Conservation (phyloP, 2,797 vertebrate species). For the Halcyon badia region DNA sequence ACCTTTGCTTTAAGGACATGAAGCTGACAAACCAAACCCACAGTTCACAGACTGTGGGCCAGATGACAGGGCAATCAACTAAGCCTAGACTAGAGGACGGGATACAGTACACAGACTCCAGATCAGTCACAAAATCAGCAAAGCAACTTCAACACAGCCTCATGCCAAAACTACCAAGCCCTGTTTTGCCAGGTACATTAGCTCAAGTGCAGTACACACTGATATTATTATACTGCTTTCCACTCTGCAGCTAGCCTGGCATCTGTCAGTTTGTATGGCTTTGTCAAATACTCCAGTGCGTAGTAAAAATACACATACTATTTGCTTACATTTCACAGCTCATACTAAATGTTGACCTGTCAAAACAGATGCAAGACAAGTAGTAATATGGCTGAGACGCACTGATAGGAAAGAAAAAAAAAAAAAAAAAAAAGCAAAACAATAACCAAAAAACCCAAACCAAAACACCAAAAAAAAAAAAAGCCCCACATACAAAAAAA, state of each 20-base stretch:
- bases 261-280: not conserved
- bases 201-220: not conserved
- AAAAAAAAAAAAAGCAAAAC: no score
- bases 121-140: not conserved
- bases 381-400: not conserved
- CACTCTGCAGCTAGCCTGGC: not conserved
- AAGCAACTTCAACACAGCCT: not conserved
- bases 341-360: not conserved
- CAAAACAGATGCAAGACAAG: not conserved
- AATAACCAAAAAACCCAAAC: no score
- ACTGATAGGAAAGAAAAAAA: not conserved
- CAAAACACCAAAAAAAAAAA: no score
- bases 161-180: rapidly evolving
- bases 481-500: no score
- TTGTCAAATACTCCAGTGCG: not conserved
- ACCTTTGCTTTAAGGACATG: not conserved
- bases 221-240: not conserved
- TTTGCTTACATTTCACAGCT: not conserved
- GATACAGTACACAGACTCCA: rapidly evolving
- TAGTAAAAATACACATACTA: not conserved
- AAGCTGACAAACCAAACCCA: not conserved
- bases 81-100: rapidly evolving
- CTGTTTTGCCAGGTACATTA: not conserved
- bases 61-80: rapidly evolving
- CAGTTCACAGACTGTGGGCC: rapidly evolving